Evolutionary conservation across 2,113 vertebrate genomes (phyloP), one percentile per base, ranked within the genome.

Genomic region (Australoheros scitulus): DNA sequence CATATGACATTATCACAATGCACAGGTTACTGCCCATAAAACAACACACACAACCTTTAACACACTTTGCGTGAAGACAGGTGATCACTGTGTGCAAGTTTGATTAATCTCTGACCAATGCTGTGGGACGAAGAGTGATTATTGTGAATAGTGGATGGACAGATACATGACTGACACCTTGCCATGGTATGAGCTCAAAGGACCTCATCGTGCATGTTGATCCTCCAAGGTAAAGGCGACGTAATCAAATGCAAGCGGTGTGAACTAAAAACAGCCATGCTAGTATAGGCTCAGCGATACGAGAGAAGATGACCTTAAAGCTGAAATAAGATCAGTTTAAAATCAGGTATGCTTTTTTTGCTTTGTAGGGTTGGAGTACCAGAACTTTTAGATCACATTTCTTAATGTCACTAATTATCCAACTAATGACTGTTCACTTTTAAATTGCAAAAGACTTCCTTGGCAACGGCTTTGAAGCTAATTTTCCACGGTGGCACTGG

Each of bases 401-500:
- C 43, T 32, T 20, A 18, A 43, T 7, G 10, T 47, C 11, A 14
- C 22, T 57, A 7, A 60, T 64, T 52, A 52, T 68, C 7, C 9
- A 55, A 56, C 34, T 55, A 18, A 77, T 79, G 32, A 75, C 26
- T 64, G 14, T 4, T 55, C 43, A 26, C 34, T 14, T 77, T 61
- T 77, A 11, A 61, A 85, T 15, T 65, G 56, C 24, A 81, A 83
- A 83, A 78, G 3, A 22, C 56, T 81, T 76, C 32, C 32, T 78
- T 63, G 2, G 60, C 77, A 61, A 63, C 32, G 2, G 26, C 26
- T 17, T 70, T 56, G 52, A 63, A 79, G 72, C 41, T 65, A 26
- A 83, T 86, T 80, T 81, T 78, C 41, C 29, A 61, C 4, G 5
- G 29, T 47, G 32, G 58, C 43, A 47, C 70, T 78, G 59, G 57